Base-by-base conservation (phyloP, 2,888 invertebrate genomes). In the Zygaena filipendulae region DNA sequence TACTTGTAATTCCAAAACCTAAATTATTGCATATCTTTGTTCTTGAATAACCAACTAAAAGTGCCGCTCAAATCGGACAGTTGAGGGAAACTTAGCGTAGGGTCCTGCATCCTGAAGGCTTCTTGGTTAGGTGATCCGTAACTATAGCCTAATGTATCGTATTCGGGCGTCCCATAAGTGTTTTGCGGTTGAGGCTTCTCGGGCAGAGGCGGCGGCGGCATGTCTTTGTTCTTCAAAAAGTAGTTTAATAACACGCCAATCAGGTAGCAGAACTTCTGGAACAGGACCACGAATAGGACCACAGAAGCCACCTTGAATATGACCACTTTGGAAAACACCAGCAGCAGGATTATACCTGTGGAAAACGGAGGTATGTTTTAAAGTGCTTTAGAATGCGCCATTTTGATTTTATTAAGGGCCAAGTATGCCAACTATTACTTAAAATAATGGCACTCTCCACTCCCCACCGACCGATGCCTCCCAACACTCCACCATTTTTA, bases 141-240 rank as follows among this genome's bases (percentile, higher is more conserved):
- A 29, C 55, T 74, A 39, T 75, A 77, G 2, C 77, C 72, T 1
- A 77, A 45, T 0, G 75, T 77, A 29, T 77, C 72, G 30, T 77
- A 77, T 3, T 69, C 69, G 7, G 16, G 16, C 4, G 16, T 4
- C 7, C 16, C 16, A 7, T 16, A 16, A 4, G 4, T 7, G 7
- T 4, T 16, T 3, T 58, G 50, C 0, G 72, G 72, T 3, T 59
- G 47, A 0, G 69, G 71, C 21, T 74, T 72, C 23, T 51, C 45
- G 1, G 47, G 33, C 2, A 47, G 38, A 6, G 52, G 49, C 3
- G 44, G 43, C n/a, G 35, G 39, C 21, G 47, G 53, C 10, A 41
- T 37, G 4, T 42, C 25, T 35, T 59, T 59, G 39, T 40, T 56
- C 43, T 59, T 70, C 54, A 77, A 52, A 39, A 62, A 60, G 38